Percentiles rank a stretch among this genome's conserved stretches.
Conservation (phyloP, 2,888 invertebrate genomes). For the Amphipoea oculea region DNA sequence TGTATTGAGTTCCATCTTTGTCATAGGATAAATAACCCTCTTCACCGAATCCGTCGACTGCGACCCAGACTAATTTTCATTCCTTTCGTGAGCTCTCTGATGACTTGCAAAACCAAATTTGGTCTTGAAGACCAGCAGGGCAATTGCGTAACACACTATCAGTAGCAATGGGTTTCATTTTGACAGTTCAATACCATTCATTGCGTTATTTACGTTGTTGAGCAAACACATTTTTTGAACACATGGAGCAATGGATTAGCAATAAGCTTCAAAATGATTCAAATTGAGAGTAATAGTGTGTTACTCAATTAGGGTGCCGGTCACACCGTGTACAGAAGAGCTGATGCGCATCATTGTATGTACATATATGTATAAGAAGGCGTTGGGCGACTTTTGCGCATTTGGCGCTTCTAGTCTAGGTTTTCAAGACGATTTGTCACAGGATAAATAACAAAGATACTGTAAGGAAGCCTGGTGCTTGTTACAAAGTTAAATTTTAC, state of each 20-base stretch:
- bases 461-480: neutral
- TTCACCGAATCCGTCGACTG: neutral
- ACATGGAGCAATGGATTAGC: too few species aligned
- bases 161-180: too few species aligned
- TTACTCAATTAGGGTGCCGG: too few species aligned
- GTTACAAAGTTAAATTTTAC: neutral
- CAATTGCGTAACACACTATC: too few species aligned
- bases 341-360: neutral
- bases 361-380: neutral
- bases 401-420: too few species aligned
- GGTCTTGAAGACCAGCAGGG: neutral
- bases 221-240: too few species aligned
- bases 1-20: neutral
- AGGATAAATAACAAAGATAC: conserved; percentile 1
- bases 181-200: too few species aligned
- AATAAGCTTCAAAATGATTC: too few species aligned
- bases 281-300: too few species aligned
- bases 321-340: neutral
- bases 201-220: too few species aligned
- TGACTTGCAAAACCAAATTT: neutral
- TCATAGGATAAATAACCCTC: conserved; percentile 6
- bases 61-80: conserved; percentile 2
- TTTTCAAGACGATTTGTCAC: neutral
- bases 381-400: neutral
- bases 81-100: neutral